Conservation (phyloP, 2,888 invertebrate genomes). For the Ypsolopha sequella region DNA sequence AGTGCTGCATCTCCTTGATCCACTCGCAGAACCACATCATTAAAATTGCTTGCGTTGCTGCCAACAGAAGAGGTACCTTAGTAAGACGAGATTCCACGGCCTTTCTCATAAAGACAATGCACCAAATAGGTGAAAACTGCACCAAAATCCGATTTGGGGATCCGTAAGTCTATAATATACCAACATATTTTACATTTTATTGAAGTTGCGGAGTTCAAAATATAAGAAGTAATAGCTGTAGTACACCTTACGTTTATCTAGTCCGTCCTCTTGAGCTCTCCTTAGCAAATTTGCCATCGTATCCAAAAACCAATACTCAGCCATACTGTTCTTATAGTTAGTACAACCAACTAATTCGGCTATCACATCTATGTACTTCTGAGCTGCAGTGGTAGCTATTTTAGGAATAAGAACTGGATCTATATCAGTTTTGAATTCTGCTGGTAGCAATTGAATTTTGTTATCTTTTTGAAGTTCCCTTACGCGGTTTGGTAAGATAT, state of each 20-base stretch:
- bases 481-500: constrained; percentile 32
- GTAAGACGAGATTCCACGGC: no score
- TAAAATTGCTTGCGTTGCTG: constrained; percentile 49
- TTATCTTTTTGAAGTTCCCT: constrained; percentile 38
- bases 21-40: constrained; percentile 61
- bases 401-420: constrained; percentile 42
- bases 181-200: background rate
- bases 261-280: constrained; percentile 43
- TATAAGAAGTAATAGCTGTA: background rate
- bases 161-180: background rate
- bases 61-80: constrained; percentile 8
- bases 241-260: constrained; percentile 31
- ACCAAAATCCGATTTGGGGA: background rate
- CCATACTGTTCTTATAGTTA: constrained; percentile 43
- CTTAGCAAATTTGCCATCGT: constrained; percentile 51
- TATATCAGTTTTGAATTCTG: constrained; percentile 29
- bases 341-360: constrained; percentile 45
- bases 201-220: background rate
- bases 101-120: no score
- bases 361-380: constrained; percentile 48
- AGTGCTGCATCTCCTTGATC: constrained; percentile 61
- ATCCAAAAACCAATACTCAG: constrained; percentile 67
- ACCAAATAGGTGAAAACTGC: background rate
- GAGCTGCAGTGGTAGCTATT: constrained; percentile 33
- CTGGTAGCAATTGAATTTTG: constrained; percentile 43